These are phyloP conservation scores for Chlamydotis undulata DNA, from an alignment of 2,113 vertebrate genomes.

Conservation along the genomic window DNA sequence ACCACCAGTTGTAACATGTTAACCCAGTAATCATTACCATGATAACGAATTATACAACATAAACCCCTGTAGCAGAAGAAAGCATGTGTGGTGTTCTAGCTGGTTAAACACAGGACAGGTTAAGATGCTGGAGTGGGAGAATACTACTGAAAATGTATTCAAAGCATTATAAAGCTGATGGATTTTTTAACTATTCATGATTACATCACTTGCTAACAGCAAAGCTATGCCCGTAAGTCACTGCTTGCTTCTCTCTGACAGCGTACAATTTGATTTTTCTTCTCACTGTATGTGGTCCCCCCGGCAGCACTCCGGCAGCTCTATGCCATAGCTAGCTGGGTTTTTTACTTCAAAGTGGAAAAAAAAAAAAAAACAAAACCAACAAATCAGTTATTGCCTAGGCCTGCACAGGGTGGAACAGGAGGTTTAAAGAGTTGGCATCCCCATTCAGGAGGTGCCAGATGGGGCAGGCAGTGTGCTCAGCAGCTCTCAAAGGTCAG, in stretches of 20 bases:
- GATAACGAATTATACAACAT: not conserved
- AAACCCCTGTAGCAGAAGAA: not conserved
- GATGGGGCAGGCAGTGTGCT: fast-evolving
- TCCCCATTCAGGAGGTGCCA: not conserved
- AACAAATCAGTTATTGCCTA: not conserved
- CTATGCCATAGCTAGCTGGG: not conserved
- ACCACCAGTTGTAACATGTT: not conserved
- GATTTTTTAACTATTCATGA: not conserved
- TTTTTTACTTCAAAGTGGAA: not conserved
- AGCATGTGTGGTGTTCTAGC: not conserved
- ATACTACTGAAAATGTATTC: not conserved
- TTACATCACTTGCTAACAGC: not conserved
- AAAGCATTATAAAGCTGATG: not conserved
- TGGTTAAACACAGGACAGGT: not conserved
- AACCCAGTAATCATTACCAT: not conserved
- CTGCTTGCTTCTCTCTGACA: not conserved
- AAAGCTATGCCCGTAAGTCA: not conserved
- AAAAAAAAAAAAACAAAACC: not conserved
- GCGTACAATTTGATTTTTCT: not conserved
- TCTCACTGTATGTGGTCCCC: not conserved
- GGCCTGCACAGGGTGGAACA: not conserved
- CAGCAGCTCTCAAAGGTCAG: fast-evolving
- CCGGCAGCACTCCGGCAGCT: not conserved
- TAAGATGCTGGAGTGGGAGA: not conserved
- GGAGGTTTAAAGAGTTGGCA: not conserved